Conservation (phyloP, 2,113 vertebrate genomes). For the Machaerirhynchus nigripectus region DNA sequence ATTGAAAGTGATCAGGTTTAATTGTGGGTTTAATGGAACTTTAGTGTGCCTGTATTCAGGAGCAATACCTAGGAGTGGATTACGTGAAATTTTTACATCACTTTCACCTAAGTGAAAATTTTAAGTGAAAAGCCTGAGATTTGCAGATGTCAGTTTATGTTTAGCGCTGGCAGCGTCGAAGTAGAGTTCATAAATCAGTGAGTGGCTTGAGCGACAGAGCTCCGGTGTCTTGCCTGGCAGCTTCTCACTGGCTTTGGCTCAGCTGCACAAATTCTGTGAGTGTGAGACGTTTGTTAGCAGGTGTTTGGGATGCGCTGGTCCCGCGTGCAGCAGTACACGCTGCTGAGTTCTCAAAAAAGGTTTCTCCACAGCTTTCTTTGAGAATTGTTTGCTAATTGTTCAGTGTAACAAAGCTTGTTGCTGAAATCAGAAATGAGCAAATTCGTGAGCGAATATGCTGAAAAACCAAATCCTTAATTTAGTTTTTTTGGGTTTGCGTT, state of each 20-base stretch:
- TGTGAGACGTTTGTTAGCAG: background rate
- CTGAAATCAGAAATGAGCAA: background rate
- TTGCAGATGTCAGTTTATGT: background rate
- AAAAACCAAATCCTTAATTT: background rate
- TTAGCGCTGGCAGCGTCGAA: background rate
- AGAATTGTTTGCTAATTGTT: background rate
- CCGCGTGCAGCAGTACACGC: background rate
- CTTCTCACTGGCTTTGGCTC: background rate
- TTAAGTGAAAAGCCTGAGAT: background rate
- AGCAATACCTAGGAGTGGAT: background rate
- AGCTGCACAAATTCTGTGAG: background rate
- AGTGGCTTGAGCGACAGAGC: background rate
- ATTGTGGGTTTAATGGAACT: background rate
- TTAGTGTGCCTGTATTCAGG: background rate
- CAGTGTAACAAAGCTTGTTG: background rate
- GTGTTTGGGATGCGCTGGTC: background rate
- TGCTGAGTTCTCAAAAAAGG: background rate
- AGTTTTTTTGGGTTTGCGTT: background rate
- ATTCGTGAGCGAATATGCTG: background rate
- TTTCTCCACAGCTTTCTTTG: background rate
- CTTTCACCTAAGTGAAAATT: background rate
- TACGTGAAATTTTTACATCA: background rate
- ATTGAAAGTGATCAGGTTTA: background rate
- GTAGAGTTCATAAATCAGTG: background rate
- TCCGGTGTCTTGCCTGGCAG: background rate